Percentiles rank a stretch among this genome's conserved stretches.
Evolutionary conservation across 2,888 invertebrate species (phyloP).

Genomic region (Dione juno): DNA sequence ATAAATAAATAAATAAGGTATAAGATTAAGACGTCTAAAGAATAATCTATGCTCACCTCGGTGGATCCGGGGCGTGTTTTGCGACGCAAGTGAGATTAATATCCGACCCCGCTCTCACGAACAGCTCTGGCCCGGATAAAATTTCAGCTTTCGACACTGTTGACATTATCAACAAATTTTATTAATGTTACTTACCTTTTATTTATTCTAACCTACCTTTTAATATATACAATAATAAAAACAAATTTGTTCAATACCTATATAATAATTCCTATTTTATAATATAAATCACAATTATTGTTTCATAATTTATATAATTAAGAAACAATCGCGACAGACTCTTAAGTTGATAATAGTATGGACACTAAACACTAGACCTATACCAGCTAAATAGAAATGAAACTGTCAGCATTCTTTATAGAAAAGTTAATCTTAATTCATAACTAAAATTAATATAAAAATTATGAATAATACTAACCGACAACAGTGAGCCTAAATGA

Average conservation of each 20-base stretch:
- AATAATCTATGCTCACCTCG: slow-evolving; percentile 80
- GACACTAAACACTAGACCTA: not conserved
- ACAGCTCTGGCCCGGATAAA: slow-evolving; percentile 92
- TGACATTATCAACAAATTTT: slow-evolving; percentile 46
- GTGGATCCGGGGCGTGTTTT: slow-evolving; percentile 91
- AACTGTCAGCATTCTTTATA: not conserved
- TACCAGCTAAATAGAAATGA: not conserved
- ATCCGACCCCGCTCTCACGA: slow-evolving; percentile 94
- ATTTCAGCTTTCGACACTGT: slow-evolving; percentile 95
- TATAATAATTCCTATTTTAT: not conserved
- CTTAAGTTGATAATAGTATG: no score
- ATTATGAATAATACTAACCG: slow-evolving; percentile 87
- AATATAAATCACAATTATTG: not conserved
- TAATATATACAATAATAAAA: not conserved
- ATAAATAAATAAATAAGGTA: no score
- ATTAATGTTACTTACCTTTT: slow-evolving; percentile 36
- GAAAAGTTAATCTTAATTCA: not conserved
- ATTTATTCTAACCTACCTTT: not conserved
- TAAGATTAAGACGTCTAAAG: slow-evolving; percentile 12
- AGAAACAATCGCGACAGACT: not conserved
- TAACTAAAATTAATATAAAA: slow-evolving; percentile 18
- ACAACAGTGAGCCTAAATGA: slow-evolving; percentile 91
- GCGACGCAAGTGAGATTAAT: slow-evolving; percentile 96
- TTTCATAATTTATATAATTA: not conserved
- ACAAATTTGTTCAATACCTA: no score